A percentile compares a stretch with the other conserved stretches of the same genome.
phyloP scores from a whole-genome alignment of 2,888 invertebrate genomes.

The Amblyjoppa proteus region DNA sequence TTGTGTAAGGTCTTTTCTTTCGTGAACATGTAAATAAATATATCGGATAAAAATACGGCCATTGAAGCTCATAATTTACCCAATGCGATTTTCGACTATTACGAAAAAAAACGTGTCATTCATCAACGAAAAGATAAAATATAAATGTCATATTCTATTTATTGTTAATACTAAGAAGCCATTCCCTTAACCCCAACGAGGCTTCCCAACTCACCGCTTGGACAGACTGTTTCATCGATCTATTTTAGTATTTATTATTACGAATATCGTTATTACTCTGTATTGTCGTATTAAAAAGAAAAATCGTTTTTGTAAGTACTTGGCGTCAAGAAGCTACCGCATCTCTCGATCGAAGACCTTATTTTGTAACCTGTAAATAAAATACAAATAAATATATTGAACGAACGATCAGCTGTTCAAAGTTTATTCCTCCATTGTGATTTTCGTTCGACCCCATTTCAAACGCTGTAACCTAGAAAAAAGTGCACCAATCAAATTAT shows the following conservation, averaged over 20 bases:
- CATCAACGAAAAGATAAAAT: no score
- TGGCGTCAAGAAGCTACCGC: no score
- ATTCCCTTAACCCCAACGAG: neutral
- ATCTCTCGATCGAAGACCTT: no score
- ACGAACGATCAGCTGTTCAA: neutral
- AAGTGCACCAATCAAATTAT: no score
- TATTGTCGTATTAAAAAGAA: neutral
- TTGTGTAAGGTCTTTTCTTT: neutral
- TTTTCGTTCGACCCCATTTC: neutral
- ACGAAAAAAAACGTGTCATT: no score
- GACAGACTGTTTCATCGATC: neutral
- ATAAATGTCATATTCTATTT: no score
- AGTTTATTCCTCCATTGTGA: neutral
- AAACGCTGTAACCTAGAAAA: no score
- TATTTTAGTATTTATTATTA: slow-evolving; percentile 2
- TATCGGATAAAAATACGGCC: no score
- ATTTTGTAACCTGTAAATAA: neutral
- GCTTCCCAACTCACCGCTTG: neutral
- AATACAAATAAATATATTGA: neutral
- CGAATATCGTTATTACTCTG: neutral
- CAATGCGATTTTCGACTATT: neutral
- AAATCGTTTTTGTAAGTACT: no score
- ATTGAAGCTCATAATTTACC: no score
- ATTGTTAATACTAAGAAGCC: neutral
- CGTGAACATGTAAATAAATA: neutral